Base-by-base conservation (phyloP, 2,797 vertebrate genomes). In the Dallia pectoralis region DNA sequence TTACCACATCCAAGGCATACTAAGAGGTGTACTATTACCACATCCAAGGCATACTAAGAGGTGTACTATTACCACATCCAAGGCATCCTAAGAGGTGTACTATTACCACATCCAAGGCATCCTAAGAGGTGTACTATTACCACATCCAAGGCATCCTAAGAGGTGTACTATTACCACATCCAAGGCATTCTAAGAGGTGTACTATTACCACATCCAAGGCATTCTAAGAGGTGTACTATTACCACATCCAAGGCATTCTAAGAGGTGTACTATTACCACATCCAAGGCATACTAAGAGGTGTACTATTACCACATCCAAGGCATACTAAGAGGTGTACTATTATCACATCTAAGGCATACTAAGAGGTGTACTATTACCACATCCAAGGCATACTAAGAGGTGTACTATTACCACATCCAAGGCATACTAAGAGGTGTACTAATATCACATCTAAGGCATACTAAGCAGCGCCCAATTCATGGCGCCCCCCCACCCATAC, bases 341-440 rank as follows among this genome's bases (percentile, higher is more conserved):
- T 78, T 85, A 84, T 78, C 87, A 71, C 80, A 82, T 86, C 84
- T 6, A 77, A 77, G 61, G 19, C 22, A 4, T 82, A 72, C 81
- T 81, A 81, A 81, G 80, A 79, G 77, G 75, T 78, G 82, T 74
- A 86, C 78, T 84, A 79, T 85, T 72, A 84, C 79, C 87, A 71
- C 80, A 82, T 86, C 84, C 12, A 77, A 77, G 61, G 19, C 22
- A 4, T 82, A 72, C 81, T 81, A 81, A 81, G 80, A 79, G 77
- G 75, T 78, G 82, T 74, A 86, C 78, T 84, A 79, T 85, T 72
- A n/a, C n/a, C n/a, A n/a, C n/a, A n/a, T n/a, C n/a, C n/a, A n/a
- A 89, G 89, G 91, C 91, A 91, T 91, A 90, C 90, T 91, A 89
- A 85, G 88, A 87, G 71, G 69, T 72, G 75, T 84, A 75, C n/a